These are phyloP conservation scores for Neosilurus hyrtlii DNA, from an alignment of 2,797 vertebrate species.

Conservation along the genomic window DNA sequence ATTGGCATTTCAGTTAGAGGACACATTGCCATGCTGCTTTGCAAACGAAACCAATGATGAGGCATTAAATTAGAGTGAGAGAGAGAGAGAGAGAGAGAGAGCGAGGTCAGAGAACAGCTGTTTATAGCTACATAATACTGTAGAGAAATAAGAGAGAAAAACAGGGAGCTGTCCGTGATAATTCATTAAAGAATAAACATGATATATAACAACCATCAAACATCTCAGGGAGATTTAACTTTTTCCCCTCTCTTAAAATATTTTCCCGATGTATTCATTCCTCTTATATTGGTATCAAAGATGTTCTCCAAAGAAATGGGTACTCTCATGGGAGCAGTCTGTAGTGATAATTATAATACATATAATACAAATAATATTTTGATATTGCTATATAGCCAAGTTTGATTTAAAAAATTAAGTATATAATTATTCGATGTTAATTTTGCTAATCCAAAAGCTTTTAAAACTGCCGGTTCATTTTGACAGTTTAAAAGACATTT, in stretches of 20 bases:
- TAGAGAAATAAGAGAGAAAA: background rate
- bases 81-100: constrained; percentile 2
- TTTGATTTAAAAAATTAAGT: background rate
- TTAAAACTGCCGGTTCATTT: background rate
- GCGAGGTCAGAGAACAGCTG: background rate
- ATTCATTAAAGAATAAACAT: constrained; percentile 16
- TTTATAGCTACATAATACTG: too few species aligned
- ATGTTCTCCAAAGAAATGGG: background rate
- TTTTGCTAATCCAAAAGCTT: background rate
- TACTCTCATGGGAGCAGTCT: background rate
- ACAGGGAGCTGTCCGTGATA: constrained; percentile 4
- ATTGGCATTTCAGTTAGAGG: constrained; percentile 52
- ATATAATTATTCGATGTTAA: background rate
- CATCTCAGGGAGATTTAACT: background rate
- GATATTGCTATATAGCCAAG: background rate
- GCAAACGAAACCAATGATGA: constrained; percentile 41
- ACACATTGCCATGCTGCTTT: constrained; percentile 40
- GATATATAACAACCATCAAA: constrained; percentile 3
- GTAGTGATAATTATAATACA: background rate
- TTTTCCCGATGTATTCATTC: background rate
- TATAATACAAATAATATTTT: background rate
- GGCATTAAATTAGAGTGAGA: constrained; percentile 38
- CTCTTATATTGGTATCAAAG: background rate
- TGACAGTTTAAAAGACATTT: background rate
- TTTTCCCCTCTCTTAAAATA: background rate